Conservation (phyloP, 2,113 vertebrate genomes). For the Sylvia atricapilla region DNA sequence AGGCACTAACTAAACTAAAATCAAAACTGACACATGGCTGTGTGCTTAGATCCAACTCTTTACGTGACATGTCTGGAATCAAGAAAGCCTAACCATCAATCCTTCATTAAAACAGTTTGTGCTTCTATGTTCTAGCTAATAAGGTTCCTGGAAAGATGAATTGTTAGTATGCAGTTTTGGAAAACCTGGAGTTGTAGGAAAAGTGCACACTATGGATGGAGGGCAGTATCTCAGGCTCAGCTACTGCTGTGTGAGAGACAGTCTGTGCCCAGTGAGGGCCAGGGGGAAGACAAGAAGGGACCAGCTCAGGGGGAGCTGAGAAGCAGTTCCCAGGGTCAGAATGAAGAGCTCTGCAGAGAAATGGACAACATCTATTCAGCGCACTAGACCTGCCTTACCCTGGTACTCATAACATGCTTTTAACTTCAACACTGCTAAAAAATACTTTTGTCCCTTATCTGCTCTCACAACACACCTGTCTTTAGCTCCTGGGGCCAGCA, state of each 20-base stretch:
- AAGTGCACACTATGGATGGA: fast-evolving
- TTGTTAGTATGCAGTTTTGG: not conserved
- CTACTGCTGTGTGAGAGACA: not conserved
- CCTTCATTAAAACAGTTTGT: not conserved
- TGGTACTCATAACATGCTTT: not conserved
- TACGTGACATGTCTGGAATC: not conserved
- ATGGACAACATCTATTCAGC: not conserved
- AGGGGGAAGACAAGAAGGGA: not conserved
- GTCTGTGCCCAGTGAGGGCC: not conserved
- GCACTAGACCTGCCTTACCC: not conserved
- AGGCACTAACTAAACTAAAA: not conserved
- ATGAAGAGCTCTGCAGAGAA: not conserved
- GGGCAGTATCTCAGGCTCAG: not conserved
- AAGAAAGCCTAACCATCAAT: not conserved
- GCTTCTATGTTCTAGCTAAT: not conserved
- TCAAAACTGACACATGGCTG: not conserved
- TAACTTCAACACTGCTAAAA: not conserved
- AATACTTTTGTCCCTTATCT: not conserved
- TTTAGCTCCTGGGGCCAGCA: not conserved
- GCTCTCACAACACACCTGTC: not conserved
- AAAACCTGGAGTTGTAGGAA: not conserved
- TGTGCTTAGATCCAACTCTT: not conserved
- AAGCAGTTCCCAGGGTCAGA: not conserved
- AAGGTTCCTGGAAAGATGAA: not conserved
- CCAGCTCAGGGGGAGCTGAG: not conserved